phyloP scores from a whole-genome alignment of 37 sponge, comb jelly and placozoan species.

The Chondrosia reniformis region DNA sequence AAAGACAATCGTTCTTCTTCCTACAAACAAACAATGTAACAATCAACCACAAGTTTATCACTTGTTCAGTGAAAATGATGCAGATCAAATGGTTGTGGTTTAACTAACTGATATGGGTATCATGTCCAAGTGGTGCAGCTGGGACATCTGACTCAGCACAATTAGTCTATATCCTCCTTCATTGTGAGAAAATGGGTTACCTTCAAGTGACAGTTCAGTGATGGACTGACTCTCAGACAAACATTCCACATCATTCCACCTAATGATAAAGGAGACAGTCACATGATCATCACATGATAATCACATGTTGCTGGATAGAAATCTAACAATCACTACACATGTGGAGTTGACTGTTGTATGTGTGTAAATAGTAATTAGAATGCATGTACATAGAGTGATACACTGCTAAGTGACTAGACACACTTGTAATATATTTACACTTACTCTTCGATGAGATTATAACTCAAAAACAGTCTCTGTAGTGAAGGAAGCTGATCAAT shows the following conservation, averaged over 20 bases:
- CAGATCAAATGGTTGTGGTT: no score
- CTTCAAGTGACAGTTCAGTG: conserved; percentile 61
- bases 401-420: no score
- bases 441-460: conserved; percentile 80
- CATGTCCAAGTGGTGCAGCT: conserved; percentile 44
- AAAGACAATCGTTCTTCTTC: conserved; percentile 40
- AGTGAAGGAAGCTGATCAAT: conserved; percentile 76
- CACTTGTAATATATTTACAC: no score
- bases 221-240: conserved; percentile 28
- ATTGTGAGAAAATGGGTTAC: conserved; percentile 64
- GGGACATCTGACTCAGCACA: conserved; percentile 29
- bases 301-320: no score
- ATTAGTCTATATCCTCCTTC: conserved; percentile 26
- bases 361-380: no score
- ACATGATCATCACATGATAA: no score
- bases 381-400: no score
- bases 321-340: no score
- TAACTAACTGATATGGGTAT: conserved; percentile 28
- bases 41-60: no score
- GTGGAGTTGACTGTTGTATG: no score
- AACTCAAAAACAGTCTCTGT: conserved; percentile 85
- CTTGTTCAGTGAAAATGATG: no score
- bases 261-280: not conserved
- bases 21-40: conserved; percentile 37
- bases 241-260: conserved; percentile 52